These are phyloP conservation scores for Eupithecia vulgata DNA, from an alignment of 2,888 invertebrate species.

Conservation along the genomic window DNA sequence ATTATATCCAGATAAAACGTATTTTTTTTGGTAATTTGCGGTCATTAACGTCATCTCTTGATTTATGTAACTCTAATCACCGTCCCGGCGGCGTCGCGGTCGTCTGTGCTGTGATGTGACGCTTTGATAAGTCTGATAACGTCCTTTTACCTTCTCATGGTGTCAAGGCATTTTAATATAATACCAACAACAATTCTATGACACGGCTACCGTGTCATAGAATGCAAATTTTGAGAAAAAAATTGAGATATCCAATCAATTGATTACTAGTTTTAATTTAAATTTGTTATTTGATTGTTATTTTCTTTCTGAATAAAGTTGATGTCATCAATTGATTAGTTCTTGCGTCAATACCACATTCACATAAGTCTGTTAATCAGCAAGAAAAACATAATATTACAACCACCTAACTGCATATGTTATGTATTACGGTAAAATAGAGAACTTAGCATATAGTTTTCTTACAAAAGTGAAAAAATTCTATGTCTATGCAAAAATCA, in stretches of 20 bases:
- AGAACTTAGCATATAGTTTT: no score
- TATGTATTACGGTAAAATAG: no score
- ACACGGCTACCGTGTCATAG: no score
- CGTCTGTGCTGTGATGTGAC: background rate
- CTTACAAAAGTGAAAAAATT: no score
- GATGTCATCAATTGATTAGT: background rate
- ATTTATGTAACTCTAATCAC: background rate
- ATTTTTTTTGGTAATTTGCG: slow-evolving; percentile 29
- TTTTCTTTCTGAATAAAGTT: no score
- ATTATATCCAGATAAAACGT: slow-evolving; percentile 37
- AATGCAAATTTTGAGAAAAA: background rate
- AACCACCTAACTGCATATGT: background rate
- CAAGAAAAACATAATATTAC: background rate
- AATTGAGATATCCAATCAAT: no score
- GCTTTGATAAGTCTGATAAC: slow-evolving; percentile 3
- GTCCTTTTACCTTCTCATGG: background rate
- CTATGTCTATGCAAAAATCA: no score
- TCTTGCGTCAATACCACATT: background rate
- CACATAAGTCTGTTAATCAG: background rate
- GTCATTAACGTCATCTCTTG: slow-evolving; percentile 20
- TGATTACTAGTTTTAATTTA: no score
- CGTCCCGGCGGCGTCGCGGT: background rate
- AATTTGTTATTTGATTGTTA: no score
- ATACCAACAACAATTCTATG: background rate
- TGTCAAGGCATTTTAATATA: background rate